Base-by-base conservation (phyloP, 2,888 invertebrate genomes). In the Brenthis hecate region DNA sequence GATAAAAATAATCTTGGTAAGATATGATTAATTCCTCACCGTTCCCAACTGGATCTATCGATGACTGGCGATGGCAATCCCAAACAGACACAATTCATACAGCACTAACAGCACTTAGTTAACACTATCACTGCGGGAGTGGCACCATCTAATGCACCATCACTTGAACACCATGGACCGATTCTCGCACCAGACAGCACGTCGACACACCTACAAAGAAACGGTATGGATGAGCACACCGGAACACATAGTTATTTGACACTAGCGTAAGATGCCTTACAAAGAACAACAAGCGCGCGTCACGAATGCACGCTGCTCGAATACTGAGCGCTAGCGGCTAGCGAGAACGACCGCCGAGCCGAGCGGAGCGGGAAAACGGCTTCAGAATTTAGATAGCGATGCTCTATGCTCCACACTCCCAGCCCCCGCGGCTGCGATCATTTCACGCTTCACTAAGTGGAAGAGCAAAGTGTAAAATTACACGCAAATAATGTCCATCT, bases 11-110 rank as follows among this genome's bases (percentile, higher is more conserved):
- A 23, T 32, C 32, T 63, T 6, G 53, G 53, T 61, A 61, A 61
- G 50, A 50, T 51, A 51, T 53, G 19, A 68, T 6, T 73, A 73
- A 73, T 76, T 76, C 79, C 90, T 89, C 76, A 92, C 92, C 92
- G 90, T 91, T 91, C 90, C 89, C 89, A 87, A 88, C 84, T 89
- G 83, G 87, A 78, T 89, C 86, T 89, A 87, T 80, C 82, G 90
- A 87, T 84, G 91, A 92, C 85, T 86, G 85, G 86, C 87, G 87
- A 82, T 87, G 87, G 87, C 89, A 92, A 92, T 92, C 92, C 92
- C 89, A 91, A 85, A 82, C 78, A 83, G 80, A 85, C 91, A 91
- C 92, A 92, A 92, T 91, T 87, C 91, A 90, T 89, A 82, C 89
- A 92, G 81, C 91, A 92, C 92, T 84, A 82, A 78, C 77, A 78